Evolutionary conservation across 2,113 vertebrate species (phyloP).

Genomic region (Promerops cafer): DNA sequence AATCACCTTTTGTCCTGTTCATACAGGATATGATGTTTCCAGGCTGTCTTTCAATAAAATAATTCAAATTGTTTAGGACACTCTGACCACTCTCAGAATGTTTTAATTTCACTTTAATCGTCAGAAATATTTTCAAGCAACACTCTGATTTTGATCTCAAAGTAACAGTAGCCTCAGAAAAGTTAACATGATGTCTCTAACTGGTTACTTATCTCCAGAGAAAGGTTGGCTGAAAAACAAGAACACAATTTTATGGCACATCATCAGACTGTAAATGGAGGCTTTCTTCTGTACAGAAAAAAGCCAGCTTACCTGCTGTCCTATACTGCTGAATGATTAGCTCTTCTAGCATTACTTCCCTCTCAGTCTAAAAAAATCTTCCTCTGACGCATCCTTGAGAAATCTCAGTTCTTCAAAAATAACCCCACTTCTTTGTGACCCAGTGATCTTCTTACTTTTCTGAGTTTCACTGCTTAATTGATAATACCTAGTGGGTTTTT

Average conservation of each 20-base stretch:
- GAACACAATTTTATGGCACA: background rate
- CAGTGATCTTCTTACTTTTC: background rate
- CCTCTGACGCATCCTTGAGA: background rate
- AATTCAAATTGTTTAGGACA: background rate
- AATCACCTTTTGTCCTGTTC: background rate
- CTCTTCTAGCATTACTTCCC: background rate
- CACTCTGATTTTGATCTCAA: background rate
- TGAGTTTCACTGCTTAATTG: background rate
- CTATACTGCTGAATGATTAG: background rate
- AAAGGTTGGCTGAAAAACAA: background rate
- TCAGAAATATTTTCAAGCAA: background rate
- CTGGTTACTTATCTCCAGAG: background rate
- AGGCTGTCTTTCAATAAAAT: background rate
- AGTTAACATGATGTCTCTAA: background rate
- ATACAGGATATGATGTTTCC: background rate
- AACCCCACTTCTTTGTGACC: background rate
- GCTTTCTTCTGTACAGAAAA: background rate
- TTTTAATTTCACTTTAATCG: background rate
- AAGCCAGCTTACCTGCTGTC: background rate
- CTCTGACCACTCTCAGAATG: background rate
- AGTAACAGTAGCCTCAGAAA: background rate
- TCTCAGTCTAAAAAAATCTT: background rate
- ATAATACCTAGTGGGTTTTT: background rate
- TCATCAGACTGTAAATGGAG: background rate
- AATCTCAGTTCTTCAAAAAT: background rate